These are phyloP conservation scores for Chrysolina americana DNA, from an alignment of 2,888 invertebrate genomes.

Conservation along the genomic window DNA sequence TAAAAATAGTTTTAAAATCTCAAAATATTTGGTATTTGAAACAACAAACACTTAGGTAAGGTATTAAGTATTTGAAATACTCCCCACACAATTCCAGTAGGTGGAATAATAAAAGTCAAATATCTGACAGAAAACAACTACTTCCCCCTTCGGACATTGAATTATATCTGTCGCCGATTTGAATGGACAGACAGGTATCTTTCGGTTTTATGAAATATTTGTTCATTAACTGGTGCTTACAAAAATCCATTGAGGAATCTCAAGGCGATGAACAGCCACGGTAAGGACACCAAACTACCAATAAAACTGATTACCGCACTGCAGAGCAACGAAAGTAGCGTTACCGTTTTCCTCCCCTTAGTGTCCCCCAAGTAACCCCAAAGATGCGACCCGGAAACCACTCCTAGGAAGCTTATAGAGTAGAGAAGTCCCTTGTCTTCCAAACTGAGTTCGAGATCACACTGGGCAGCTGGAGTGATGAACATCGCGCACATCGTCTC, in stretches of 20 bases:
- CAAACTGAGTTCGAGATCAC: slow-evolving; percentile 76
- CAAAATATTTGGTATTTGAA: too few relatives aligned
- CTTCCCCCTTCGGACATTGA: too few relatives aligned
- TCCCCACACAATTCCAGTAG: too few relatives aligned
- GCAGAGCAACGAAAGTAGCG: slow-evolving; percentile 70
- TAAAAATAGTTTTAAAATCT: too few relatives aligned
- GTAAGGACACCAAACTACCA: slow-evolving; percentile 71
- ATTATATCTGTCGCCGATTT: too few relatives aligned
- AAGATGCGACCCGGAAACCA: slow-evolving; percentile 72
- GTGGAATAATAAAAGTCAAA: too few relatives aligned
- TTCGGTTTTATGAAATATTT: too few relatives aligned
- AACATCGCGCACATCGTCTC: slow-evolving; percentile 78
- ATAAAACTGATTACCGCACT: slow-evolving; percentile 71
- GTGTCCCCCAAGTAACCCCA: slow-evolving; percentile 76
- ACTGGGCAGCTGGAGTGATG: slow-evolving; percentile 78
- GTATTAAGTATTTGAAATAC: too few relatives aligned
- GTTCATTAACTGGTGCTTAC: slow-evolving; percentile 63
- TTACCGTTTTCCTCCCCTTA: slow-evolving; percentile 70
- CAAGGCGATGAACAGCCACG: slow-evolving; percentile 71
- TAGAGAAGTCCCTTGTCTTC: slow-evolving; percentile 76
- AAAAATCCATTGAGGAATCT: slow-evolving; percentile 73
- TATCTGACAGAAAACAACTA: too few relatives aligned
- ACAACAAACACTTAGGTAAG: too few relatives aligned
- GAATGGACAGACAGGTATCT: too few relatives aligned
- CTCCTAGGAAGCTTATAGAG: slow-evolving; percentile 78